Evolutionary conservation across 2,888 invertebrate genomes (phyloP).

Genomic region (Caenorhabditis angaria): DNA sequence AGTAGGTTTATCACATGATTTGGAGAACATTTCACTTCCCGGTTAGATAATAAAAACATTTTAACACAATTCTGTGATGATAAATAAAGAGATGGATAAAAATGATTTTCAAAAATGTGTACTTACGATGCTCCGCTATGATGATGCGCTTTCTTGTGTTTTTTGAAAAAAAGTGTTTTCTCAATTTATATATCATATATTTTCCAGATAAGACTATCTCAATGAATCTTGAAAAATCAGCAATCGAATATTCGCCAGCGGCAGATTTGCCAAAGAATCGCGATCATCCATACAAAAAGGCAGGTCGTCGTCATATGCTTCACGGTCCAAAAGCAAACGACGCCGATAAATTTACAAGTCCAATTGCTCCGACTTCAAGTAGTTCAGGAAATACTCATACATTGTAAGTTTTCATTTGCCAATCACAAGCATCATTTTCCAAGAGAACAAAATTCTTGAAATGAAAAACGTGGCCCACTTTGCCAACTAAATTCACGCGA

Average conservation of each 20-base stretch:
- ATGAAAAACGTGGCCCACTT: too few relatives aligned
- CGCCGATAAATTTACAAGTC: conserved; percentile 12
- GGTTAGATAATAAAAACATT: too few relatives aligned
- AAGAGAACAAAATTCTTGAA: too few relatives aligned
- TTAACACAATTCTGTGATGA: too few relatives aligned
- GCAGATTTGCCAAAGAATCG: conserved; percentile 10
- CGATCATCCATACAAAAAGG: conserved; percentile 9
- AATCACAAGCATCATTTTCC: too few relatives aligned
- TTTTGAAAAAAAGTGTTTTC: conserved; percentile 1
- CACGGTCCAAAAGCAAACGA: not conserved
- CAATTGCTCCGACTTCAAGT: conserved; percentile 10
- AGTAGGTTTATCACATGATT: too few relatives aligned
- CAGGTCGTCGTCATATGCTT: not conserved
- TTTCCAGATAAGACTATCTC: not conserved
- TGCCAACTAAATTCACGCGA: too few relatives aligned
- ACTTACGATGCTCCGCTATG: not conserved
- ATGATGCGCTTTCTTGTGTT: not conserved
- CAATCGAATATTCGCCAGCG: conserved; percentile 10
- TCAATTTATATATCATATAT: not conserved
- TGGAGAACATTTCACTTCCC: too few relatives aligned
- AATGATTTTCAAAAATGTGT: not conserved
- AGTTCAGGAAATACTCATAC: not conserved
- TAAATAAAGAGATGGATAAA: too few relatives aligned
- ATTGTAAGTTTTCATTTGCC: not conserved
- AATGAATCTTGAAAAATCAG: conserved; percentile 5